phyloP scores from a whole-genome alignment of 2,888 invertebrate genomes.

The Eupeodes luniger region DNA sequence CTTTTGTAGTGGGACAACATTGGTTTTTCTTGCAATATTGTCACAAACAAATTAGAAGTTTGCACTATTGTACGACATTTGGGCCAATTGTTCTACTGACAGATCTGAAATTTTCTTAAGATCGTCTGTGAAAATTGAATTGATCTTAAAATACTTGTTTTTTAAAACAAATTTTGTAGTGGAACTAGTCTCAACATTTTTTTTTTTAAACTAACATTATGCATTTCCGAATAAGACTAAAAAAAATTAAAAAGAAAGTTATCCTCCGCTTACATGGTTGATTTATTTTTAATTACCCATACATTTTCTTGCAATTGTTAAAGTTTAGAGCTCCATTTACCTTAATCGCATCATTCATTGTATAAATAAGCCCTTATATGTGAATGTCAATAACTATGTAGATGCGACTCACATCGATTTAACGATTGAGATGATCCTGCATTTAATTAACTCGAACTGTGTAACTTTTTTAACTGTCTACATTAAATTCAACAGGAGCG shows the following conservation, averaged over 20 bases:
- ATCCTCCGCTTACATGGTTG: neutral
- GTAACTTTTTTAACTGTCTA: neutral
- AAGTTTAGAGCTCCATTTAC: slow-evolving; percentile 9
- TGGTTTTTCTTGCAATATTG: too few species aligned
- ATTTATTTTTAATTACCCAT: neutral
- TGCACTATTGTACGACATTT: too few species aligned
- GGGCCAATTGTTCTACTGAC: too few species aligned
- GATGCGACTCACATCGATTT: slow-evolving; percentile 4
- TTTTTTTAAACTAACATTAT: too few species aligned
- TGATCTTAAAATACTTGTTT: too few species aligned
- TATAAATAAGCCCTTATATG: neutral
- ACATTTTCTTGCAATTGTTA: slow-evolving; percentile 13
- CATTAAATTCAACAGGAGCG: neutral
- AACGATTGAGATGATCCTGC: slow-evolving; percentile 46
- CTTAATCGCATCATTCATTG: neutral
- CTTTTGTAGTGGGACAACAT: too few species aligned
- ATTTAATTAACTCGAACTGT: slow-evolving; percentile 6
- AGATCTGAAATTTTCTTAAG: too few species aligned
- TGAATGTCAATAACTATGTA: slow-evolving; percentile 3
- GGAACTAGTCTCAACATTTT: too few species aligned
- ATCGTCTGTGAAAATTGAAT: too few species aligned
- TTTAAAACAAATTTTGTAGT: too few species aligned
- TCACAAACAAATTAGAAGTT: too few species aligned
- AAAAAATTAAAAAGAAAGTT: neutral
- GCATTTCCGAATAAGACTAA: too few species aligned